A percentile compares a stretch with the other conserved stretches of the same genome.
These are phyloP conservation scores for Sitta carolinensis DNA, from an alignment of 2,797 vertebrate species.

Conservation along the genomic window DNA sequence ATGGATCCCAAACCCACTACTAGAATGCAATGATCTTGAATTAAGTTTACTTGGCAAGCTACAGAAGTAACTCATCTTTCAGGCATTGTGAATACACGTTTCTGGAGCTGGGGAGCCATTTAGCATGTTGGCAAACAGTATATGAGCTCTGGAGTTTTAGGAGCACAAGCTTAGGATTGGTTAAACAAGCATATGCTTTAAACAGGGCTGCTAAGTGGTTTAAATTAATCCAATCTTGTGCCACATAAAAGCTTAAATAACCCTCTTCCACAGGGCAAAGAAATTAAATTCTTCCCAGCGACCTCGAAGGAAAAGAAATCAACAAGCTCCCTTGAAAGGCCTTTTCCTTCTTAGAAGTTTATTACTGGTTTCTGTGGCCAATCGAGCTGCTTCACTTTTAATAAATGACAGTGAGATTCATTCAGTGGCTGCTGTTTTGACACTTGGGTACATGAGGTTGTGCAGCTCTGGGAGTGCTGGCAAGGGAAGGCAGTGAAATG, in stretches of 20 bases:
- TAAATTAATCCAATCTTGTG: background rate
- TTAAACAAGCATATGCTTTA: background rate
- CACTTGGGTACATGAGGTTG: rapidly evolving
- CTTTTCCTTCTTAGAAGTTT: background rate
- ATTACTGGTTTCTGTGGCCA: background rate
- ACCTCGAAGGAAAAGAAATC: background rate
- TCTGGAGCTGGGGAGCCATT: background rate
- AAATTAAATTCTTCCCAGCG: background rate
- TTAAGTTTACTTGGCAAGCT: background rate
- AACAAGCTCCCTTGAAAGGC: background rate
- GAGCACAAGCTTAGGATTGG: background rate
- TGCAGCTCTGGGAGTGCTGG: background rate
- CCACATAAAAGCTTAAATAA: background rate
- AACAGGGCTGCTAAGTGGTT: background rate
- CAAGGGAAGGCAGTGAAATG: background rate
- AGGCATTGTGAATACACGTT: background rate
- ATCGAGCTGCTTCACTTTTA: background rate
- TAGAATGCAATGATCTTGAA: background rate
- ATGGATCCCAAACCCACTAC: background rate
- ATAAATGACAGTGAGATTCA: background rate
- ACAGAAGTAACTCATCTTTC: background rate
- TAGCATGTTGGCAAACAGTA: background rate
- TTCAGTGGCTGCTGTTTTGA: background rate
- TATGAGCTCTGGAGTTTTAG: background rate
- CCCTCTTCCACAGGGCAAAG: background rate